These are phyloP conservation scores for Apis cerana DNA, from an alignment of 1,140 invertebrate species.

Conservation along the genomic window DNA sequence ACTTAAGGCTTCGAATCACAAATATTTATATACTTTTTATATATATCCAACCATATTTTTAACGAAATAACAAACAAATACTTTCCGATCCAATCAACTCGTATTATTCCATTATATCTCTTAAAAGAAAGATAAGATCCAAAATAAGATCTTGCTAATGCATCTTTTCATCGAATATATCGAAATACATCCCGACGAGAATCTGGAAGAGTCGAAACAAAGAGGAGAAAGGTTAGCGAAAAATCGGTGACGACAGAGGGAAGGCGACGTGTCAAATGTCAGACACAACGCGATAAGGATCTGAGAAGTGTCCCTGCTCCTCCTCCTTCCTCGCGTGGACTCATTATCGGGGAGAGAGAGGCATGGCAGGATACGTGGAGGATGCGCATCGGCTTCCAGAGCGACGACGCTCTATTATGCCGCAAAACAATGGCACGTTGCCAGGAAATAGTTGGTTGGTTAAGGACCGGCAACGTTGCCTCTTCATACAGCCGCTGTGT, in stretches of 20 bases:
- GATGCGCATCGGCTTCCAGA: constrained; percentile 19
- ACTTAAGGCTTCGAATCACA: no score
- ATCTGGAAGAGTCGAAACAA: background rate
- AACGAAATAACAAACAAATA: no score
- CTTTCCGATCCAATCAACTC: no score
- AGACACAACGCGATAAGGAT: constrained; percentile 50
- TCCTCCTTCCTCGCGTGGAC: constrained; percentile 7
- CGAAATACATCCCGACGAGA: no score
- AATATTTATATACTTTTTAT: no score
- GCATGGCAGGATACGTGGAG: constrained; percentile 27
- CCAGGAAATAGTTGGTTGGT: constrained; percentile 33
- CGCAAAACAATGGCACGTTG: constrained; percentile 42
- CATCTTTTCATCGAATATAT: no score
- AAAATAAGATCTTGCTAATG: no score
- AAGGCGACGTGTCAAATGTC: constrained; percentile 54
- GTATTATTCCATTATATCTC: no score
- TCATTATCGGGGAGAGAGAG: constrained; percentile 29
- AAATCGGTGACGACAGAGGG: constrained; percentile 3
- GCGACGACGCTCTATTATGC: constrained; percentile 43
- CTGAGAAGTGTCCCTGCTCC: constrained; percentile 20
- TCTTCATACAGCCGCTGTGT: constrained; percentile 36
- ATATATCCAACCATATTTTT: no score
- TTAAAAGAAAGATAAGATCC: no score
- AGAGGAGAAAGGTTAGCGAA: background rate
- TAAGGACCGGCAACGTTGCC: constrained; percentile 28